Conservation (phyloP, 2,888 invertebrate species). For the Amphimallon solstitiale region DNA sequence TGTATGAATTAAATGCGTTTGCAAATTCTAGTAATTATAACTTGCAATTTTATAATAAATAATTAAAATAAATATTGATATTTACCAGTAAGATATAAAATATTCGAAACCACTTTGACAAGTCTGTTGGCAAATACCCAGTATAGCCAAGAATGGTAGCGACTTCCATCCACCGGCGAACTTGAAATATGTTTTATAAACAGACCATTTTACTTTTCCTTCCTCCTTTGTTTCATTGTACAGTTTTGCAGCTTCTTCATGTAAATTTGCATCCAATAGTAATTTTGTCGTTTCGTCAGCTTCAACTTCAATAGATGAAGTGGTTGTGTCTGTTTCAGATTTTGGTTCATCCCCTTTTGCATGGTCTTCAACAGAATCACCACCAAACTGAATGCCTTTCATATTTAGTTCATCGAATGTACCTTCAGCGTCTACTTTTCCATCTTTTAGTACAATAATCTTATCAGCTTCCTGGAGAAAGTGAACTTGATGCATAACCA, state of each 20-base stretch:
- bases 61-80: too few relatives aligned
- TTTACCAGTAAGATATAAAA: slow-evolving; percentile 46
- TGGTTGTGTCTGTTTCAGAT: not conserved
- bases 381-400: slow-evolving; percentile 33
- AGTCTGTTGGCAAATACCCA: slow-evolving; percentile 46
- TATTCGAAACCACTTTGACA: slow-evolving; percentile 47
- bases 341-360: slow-evolving; percentile 18
- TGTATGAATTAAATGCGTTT: too few relatives aligned
- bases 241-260: slow-evolving; percentile 19
- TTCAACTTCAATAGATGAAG: slow-evolving; percentile 4
- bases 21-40: too few relatives aligned
- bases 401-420: slow-evolving; percentile 26
- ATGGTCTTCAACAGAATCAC: slow-evolving; percentile 34
- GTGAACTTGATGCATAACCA: slow-evolving; percentile 75
- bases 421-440: slow-evolving; percentile 51
- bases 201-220: slow-evolving; percentile 47
- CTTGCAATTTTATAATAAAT: too few relatives aligned
- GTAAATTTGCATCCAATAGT: slow-evolving; percentile 1
- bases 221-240: slow-evolving; percentile 42
- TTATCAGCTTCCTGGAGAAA: slow-evolving; percentile 64
- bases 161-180: slow-evolving; percentile 49
- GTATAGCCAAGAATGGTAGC: slow-evolving; percentile 43
- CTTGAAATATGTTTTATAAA: slow-evolving; percentile 50
- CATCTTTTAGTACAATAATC: slow-evolving; percentile 68
- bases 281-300: slow-evolving; percentile 33